These are phyloP conservation scores for Drosophila setosimentum DNA, from an alignment of 2,888 invertebrate genomes.

Conservation along the genomic window DNA sequence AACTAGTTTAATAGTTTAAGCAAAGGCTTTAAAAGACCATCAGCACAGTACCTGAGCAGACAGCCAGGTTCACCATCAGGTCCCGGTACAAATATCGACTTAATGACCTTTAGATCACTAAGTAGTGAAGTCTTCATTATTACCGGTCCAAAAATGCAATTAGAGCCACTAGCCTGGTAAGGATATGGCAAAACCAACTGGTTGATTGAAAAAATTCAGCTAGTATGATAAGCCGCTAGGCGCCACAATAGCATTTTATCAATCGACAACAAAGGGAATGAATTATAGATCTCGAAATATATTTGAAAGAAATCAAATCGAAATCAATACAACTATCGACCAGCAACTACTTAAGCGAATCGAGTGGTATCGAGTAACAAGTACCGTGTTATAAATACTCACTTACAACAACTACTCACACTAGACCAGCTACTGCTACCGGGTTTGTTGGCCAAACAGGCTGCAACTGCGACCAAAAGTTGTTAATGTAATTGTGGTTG, in stretches of 20 bases:
- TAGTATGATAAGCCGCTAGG: neutral
- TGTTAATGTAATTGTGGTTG: slow-evolving; percentile 36
- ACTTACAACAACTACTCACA: neutral
- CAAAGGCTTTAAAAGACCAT: no score
- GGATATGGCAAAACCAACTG: no score
- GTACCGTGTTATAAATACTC: slow-evolving; percentile 15
- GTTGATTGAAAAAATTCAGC: no score
- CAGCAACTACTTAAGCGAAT: slow-evolving; percentile 15
- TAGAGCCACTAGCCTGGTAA: no score
- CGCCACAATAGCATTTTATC: neutral
- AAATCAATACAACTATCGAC: slow-evolving; percentile 13
- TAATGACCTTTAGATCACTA: no score
- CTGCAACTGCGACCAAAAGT: slow-evolving; percentile 44
- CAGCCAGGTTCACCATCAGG: no score
- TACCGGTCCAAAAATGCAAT: no score
- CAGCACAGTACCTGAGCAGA: no score
- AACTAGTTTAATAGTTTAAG: no score
- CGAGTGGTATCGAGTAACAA: neutral
- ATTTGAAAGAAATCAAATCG: neutral
- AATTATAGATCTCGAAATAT: neutral
- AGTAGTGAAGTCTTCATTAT: no score
- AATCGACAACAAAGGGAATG: neutral
- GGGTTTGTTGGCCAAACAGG: slow-evolving; percentile 61
- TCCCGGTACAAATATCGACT: no score
- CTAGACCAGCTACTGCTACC: slow-evolving; percentile 58